phyloP scores from a whole-genome alignment of 2,888 invertebrate species.

The Agrilus biguttatus region DNA sequence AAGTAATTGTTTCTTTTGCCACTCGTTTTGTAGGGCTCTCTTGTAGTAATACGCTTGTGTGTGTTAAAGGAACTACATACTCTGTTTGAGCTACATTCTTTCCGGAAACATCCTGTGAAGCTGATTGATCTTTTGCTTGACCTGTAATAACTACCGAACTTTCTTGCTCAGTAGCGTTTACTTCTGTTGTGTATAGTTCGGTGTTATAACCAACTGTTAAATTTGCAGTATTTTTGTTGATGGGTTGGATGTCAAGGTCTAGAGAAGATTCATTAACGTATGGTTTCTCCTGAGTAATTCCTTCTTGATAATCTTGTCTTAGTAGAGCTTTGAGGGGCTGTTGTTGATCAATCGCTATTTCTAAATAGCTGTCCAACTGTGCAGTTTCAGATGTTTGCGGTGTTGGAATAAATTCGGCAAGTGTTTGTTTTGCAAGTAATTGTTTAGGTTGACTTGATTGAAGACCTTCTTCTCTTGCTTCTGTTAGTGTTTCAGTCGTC shows the following conservation, averaged over 20 bases:
- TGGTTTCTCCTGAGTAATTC: slow-evolving; percentile 19
- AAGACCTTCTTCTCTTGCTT: slow-evolving; percentile 14
- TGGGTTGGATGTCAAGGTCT: slow-evolving; percentile 11
- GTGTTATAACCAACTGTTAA: slow-evolving; percentile 15
- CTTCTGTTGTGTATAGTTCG: slow-evolving; percentile 28
- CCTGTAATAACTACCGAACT: slow-evolving; percentile 28
- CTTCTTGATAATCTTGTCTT: slow-evolving; percentile 19
- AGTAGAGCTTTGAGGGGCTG: slow-evolving; percentile 11
- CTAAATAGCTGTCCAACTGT: slow-evolving; percentile 1
- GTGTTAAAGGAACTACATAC: slow-evolving; percentile 22
- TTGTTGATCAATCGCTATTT: background rate
- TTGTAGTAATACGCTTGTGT: slow-evolving; percentile 13
- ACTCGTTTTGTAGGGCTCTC: slow-evolving; percentile 14
- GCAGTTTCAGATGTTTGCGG: slow-evolving; percentile 17
- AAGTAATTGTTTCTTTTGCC: slow-evolving; percentile 20
- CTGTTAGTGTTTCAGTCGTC: slow-evolving; percentile 7
- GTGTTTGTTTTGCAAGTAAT: slow-evolving; percentile 18
- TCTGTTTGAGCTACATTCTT: slow-evolving; percentile 31
- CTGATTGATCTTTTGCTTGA: slow-evolving; percentile 31
- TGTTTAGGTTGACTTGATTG: slow-evolving; percentile 14
- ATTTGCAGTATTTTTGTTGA: slow-evolving; percentile 9
- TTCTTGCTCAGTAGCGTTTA: slow-evolving; percentile 24
- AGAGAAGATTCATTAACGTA: slow-evolving; percentile 21
- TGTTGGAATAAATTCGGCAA: slow-evolving; percentile 16
- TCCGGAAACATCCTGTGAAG: slow-evolving; percentile 30